Conservation (phyloP, 64 coral and sea anemone species). For the Trachythela sp. region DNA sequence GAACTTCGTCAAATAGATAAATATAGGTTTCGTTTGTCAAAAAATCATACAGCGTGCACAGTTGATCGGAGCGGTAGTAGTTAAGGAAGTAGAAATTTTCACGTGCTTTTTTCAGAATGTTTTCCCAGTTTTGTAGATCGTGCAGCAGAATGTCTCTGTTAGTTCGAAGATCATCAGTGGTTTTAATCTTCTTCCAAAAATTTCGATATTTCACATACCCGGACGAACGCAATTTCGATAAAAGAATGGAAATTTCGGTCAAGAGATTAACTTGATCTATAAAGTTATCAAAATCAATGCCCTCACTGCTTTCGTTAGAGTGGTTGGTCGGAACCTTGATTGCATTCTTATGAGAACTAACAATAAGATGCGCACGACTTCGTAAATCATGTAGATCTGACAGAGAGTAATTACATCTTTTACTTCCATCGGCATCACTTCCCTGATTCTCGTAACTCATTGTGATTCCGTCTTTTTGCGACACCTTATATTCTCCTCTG, state of each 20-base stretch:
- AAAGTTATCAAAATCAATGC: conserved; percentile 6
- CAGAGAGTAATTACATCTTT: conserved; percentile 16
- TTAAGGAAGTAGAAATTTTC: conserved; percentile 62
- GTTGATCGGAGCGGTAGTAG: conserved; percentile 73
- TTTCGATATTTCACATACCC: conserved; percentile 38
- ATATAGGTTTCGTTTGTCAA: conserved; percentile 19
- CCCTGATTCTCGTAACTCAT: background rate
- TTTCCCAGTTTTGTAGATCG: conserved; percentile 40
- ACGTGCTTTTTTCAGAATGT: conserved; percentile 29
- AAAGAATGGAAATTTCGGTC: conserved; percentile 46
- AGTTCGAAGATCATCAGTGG: conserved; percentile 22
- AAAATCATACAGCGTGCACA: conserved; percentile 43
- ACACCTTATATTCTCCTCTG: conserved; percentile 25
- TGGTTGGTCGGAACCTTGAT: background rate
- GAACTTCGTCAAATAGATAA: background rate
- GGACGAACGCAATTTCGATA: conserved; percentile 17
- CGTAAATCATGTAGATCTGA: conserved; percentile 60
- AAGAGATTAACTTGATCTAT: conserved; percentile 52
- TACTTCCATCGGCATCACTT: background rate
- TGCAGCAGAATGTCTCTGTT: conserved; percentile 1
- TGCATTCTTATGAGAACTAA: conserved; percentile 31
- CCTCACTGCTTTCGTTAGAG: background rate
- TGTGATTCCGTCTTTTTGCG: background rate
- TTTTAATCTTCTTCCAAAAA: background rate
- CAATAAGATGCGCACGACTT: conserved; percentile 73